A percentile compares a stretch with the other conserved stretches of the same genome.
phyloP scores from a whole-genome alignment of 2,888 invertebrate species.

The Diadegma fenestrale region DNA sequence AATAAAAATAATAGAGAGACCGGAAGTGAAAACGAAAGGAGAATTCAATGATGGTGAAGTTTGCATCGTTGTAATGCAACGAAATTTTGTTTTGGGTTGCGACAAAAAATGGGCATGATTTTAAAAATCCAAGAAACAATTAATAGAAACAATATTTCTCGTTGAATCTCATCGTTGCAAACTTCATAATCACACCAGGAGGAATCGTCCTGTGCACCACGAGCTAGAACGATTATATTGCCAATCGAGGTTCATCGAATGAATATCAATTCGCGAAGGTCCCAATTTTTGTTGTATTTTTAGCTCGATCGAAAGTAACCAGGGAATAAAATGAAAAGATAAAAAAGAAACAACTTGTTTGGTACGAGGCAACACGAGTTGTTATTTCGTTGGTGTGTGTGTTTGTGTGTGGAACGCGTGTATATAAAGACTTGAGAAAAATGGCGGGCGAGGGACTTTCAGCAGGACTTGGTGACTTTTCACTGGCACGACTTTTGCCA shows the following conservation, averaged over 20 bases:
- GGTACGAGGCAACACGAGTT: constrained; percentile 30
- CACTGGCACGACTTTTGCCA: constrained; percentile 38
- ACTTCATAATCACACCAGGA: no score
- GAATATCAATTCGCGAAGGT: constrained; percentile 21
- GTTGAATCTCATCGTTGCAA: no score
- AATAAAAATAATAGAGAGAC: no score
- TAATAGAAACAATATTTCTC: no score
- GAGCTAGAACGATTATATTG: constrained; percentile 30
- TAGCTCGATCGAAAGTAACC: not conserved
- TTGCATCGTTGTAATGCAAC: no score
- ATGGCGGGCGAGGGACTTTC: constrained; percentile 16
- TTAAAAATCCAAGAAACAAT: no score
- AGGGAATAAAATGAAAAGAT: constrained; percentile 24
- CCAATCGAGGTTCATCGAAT: constrained; percentile 39
- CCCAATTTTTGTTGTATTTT: not conserved
- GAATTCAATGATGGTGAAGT: no score
- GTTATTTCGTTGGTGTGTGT: constrained; percentile 36
- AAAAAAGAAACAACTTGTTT: constrained; percentile 18
- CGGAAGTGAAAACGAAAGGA: no score
- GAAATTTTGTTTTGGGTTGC: no score
- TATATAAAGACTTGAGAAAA: constrained; percentile 59
- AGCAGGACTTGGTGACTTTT: constrained; percentile 50
- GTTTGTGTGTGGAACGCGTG: constrained; percentile 58
- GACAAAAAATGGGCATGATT: no score
- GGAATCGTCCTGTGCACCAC: no score